Percentiles rank a stretch among this genome's conserved stretches.
Conservation (phyloP, 2,888 invertebrate genomes). For the Ferdinandea cuprea region DNA sequence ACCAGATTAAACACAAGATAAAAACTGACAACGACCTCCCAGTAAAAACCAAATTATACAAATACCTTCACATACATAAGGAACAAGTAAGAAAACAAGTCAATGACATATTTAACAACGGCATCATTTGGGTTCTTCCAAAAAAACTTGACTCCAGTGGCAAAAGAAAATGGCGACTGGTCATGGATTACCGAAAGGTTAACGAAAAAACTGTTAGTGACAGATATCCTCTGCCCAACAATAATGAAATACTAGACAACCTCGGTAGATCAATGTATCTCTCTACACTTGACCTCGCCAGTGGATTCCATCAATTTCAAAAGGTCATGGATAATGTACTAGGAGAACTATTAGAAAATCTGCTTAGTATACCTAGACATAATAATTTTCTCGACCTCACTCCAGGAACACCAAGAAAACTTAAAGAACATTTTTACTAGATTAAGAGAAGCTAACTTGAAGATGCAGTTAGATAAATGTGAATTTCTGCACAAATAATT, state of each 20-base stretch:
- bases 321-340: constrained; percentile 13
- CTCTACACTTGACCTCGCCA: constrained; percentile 8
- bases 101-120: background rate
- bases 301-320: constrained; percentile 17
- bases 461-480: constrained; percentile 17
- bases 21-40: too few species aligned
- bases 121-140: background rate
- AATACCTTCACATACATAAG: background rate
- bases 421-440: constrained; percentile 1
- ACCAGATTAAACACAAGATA: too few species aligned
- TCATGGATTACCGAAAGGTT: background rate
- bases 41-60: constrained; percentile 14
- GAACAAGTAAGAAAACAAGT: background rate
- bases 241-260: background rate
- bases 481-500: constrained; percentile 17
- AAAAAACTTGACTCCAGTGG: background rate
- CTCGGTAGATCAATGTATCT: constrained; percentile 2
- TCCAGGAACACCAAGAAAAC: constrained; percentile 20
- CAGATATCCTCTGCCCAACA: constrained; percentile 4
- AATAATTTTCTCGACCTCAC: constrained; percentile 29
- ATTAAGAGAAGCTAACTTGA: constrained; percentile 8
- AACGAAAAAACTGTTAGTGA: constrained; percentile 2
- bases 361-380: constrained; percentile 20
- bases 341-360: background rate
- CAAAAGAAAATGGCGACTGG: background rate